Base-by-base conservation (phyloP, 2,113 vertebrate genomes). In the Nothobranchius furzeri region DNA sequence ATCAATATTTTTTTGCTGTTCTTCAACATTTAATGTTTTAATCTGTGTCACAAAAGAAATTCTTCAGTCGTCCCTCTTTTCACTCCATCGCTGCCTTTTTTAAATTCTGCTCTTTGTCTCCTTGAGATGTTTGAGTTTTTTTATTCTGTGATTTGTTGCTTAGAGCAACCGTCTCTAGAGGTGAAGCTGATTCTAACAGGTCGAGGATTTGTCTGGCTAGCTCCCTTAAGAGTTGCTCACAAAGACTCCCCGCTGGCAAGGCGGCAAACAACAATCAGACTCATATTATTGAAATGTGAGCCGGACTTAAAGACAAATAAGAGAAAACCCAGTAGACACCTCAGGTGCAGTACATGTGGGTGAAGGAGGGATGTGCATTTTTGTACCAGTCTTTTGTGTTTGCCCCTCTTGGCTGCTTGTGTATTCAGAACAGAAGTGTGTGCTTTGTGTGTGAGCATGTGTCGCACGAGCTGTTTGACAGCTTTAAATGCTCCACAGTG, bases 181-280 rank as follows among this genome's bases (percentile, higher is more conserved):
- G 78, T 59, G 56, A 80, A 87, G 61, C 72, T 80, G 73, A 35
- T 70, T 89, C 82, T 82, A 85, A 88, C 82, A 87, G 82, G 89
- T 90, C 76, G 77, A 36, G 9, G 75, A 72, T 60, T 76, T 20
- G 68, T 78, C 64, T 82, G 76, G 60, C 53, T 75, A 1, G 12
- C 54, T 83, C 76, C 83, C 75, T 30, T 14, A 73, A 71, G 73
- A 70, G 49, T 63, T 81, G 72, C 74, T 78, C 73, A 73, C 57
- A 86, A 64, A 80, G 55, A 76, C 47, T 82, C 46, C 68, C 25
- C 46, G 55, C 30, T 80, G 84, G 83, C 67, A 64, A 43, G 68
- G 50, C 12, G 20, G 57, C 71, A 78, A 73, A 70, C 10, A 71
- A 62, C 47, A 70, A 64, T 61, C 59, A 76, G 17, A 52, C 61